Conservation (phyloP, 1,140 invertebrate genomes). For the Oncopodura yosiiana region DNA sequence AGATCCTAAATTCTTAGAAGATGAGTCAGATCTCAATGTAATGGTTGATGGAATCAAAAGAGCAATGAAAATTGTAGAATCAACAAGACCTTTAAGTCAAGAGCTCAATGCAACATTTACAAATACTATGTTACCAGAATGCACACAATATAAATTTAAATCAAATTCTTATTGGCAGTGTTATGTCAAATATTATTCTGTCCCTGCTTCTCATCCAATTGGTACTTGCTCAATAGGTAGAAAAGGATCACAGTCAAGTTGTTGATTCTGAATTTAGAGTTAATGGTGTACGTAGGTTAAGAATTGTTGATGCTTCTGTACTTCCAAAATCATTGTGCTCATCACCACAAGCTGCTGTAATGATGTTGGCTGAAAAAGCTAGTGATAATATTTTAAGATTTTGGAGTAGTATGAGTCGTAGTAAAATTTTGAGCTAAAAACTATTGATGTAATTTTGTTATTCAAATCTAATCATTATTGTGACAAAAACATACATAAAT, state of each 20-base stretch:
- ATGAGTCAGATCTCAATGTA: conserved; percentile 11
- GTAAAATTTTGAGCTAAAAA: neutral
- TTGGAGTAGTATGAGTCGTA: neutral
- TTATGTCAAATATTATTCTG: conserved; percentile 70
- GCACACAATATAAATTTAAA: conserved; percentile 57
- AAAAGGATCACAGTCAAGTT: conserved; percentile 57
- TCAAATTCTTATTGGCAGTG: conserved; percentile 75
- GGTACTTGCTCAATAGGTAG: conserved; percentile 69
- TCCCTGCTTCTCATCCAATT: conserved; percentile 60
- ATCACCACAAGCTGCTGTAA: conserved; percentile 8
- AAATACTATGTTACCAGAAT: conserved; percentile 61
- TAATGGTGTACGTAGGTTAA: conserved; percentile 3
- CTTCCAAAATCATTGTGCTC: neutral
- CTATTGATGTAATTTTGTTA: neutral
- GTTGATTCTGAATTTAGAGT: conserved; percentile 60
- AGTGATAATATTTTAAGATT: conserved; percentile 6
- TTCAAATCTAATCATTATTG: neutral
- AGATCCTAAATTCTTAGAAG: conserved; percentile 16
- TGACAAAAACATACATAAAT: neutral
- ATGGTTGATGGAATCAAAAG: conserved; percentile 13
- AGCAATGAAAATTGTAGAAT: neutral
- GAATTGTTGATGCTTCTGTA: conserved; percentile 16
- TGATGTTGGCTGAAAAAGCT: conserved; percentile 17
- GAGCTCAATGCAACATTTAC: conserved; percentile 9
- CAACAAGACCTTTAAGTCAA: conserved; percentile 5